Percentiles rank a stretch among this genome's conserved stretches.
These are phyloP conservation scores for Speoplatyrhinus poulsoni DNA, from an alignment of 2,113 vertebrate species.

Conservation along the genomic window DNA sequence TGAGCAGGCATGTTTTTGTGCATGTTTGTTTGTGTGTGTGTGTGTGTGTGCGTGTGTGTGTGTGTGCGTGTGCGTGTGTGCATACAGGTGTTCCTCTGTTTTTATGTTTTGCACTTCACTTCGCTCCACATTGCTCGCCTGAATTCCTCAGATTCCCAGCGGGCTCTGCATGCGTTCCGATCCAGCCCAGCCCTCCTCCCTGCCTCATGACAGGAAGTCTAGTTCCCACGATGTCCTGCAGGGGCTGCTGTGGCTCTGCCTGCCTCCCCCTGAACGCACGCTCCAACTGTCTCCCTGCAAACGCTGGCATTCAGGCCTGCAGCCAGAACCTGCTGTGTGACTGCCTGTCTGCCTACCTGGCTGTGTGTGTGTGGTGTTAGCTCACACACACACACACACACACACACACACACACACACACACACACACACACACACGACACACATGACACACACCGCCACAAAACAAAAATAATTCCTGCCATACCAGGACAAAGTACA, in stretches of 20 bases:
- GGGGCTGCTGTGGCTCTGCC: conserved; percentile 79
- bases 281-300: conserved; percentile 3
- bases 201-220: conserved; percentile 9
- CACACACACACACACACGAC: background rate
- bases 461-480: conserved; percentile 21
- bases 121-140: too few species aligned
- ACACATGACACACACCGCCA: background rate
- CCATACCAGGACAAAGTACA: conserved; percentile 55
- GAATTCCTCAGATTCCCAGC: too few species aligned
- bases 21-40: background rate
- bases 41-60: conserved; percentile 1
- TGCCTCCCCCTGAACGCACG: conserved; percentile 6
- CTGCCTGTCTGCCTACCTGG: background rate
- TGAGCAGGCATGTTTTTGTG: background rate
- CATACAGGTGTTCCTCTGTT: background rate
- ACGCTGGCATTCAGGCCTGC: conserved; percentile 1
- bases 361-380: background rate
- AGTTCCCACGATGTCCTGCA: conserved; percentile 66
- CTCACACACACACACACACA: conserved; percentile 22
- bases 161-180: background rate
- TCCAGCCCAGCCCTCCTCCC: background rate
- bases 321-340: background rate
- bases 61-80: conserved; percentile 1
- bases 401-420: conserved; percentile 19
- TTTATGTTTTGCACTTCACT: background rate